Percentiles rank a stretch among this genome's conserved stretches.
These are phyloP conservation scores for Cerastoderma edule DNA, from an alignment of 2,888 invertebrate genomes.

Conservation along the genomic window DNA sequence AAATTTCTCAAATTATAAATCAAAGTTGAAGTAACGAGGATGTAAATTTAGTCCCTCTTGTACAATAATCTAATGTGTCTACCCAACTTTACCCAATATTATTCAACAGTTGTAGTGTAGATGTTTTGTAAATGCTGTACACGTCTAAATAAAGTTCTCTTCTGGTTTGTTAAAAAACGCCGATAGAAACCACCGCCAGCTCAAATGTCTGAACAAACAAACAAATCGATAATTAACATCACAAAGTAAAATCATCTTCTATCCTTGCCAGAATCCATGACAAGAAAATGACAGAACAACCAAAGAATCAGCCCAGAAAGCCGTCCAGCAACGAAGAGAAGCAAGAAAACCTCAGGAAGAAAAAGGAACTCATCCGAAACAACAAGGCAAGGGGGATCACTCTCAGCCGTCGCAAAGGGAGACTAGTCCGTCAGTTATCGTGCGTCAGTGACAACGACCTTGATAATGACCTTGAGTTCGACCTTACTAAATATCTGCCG, in stretches of 20 bases:
- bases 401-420: conserved; percentile 75
- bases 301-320: conserved; percentile 42
- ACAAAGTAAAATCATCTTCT: neutral
- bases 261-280: conserved; percentile 45
- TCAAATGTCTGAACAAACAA: too few species aligned
- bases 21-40: too few species aligned
- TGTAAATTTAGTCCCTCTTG: too few species aligned
- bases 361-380: conserved; percentile 76
- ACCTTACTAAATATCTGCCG: conserved; percentile 86
- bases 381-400: conserved; percentile 74
- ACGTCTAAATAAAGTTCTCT: too few species aligned
- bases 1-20: too few species aligned
- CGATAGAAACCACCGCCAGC: too few species aligned
- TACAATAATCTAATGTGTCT: too few species aligned
- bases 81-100: too few species aligned
- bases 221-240: too few species aligned
- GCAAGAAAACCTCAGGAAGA: conserved; percentile 75
- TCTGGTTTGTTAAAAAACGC: too few species aligned
- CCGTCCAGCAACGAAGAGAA: conserved; percentile 63
- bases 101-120: too few species aligned
- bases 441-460: conserved; percentile 78
- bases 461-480: conserved; percentile 66
- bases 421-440: conserved; percentile 75
- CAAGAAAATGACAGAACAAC: conserved; percentile 59
- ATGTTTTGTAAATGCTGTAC: too few species aligned